phyloP scores from a whole-genome alignment of 2,113 vertebrate species.

The Hemicordylus capensis region DNA sequence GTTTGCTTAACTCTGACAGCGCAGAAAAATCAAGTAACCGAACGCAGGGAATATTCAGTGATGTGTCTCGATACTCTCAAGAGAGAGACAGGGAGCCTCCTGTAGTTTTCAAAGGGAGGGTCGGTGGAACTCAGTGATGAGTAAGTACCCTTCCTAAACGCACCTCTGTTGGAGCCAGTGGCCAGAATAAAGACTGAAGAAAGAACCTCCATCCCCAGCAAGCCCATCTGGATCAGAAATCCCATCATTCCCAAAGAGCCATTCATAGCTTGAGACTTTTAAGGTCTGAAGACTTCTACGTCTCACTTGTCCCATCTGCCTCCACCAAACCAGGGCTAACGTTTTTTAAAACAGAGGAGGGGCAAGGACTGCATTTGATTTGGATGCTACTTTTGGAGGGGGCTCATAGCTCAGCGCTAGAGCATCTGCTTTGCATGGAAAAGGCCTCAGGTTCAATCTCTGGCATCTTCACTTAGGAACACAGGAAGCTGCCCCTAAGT shows the following conservation, averaged over 20 bases:
- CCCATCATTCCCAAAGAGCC: too few species aligned
- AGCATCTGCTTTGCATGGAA: too few species aligned
- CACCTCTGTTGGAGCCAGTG: neutral
- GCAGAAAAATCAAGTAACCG: neutral
- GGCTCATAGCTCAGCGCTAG: too few species aligned
- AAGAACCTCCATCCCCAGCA: neutral
- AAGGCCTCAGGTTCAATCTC: too few species aligned
- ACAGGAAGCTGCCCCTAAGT: too few species aligned
- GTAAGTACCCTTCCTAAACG: neutral
- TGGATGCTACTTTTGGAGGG: too few species aligned
- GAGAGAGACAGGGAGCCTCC: neutral
- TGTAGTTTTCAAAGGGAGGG: neutral
- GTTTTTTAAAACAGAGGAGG: too few species aligned
- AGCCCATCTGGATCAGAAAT: neutral
- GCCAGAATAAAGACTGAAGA: neutral
- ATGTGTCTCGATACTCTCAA: neutral
- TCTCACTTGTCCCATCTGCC: too few species aligned
- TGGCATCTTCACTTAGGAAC: too few species aligned
- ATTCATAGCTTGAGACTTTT: too few species aligned
- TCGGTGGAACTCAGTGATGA: neutral
- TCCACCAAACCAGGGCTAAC: neutral
- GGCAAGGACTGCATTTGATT: too few species aligned
- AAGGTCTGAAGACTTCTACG: too few species aligned
- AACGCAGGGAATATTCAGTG: neutral
- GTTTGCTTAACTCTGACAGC: neutral